Evolutionary conservation across 2,888 invertebrate genomes (phyloP).

Genomic region (Agonopterix alstromeriana): DNA sequence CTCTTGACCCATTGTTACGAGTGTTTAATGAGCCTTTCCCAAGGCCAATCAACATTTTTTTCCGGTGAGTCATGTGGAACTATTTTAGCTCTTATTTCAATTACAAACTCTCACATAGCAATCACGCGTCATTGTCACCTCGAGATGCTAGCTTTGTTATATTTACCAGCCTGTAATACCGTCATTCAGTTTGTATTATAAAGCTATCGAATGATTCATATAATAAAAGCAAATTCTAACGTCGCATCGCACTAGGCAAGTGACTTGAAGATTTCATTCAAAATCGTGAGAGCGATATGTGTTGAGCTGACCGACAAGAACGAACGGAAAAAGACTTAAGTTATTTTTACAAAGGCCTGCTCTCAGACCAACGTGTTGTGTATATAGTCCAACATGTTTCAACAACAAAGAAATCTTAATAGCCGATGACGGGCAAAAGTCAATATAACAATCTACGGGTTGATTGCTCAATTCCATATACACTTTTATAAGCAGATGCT

Average conservation of each 20-base stretch:
- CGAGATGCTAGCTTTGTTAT: constrained; percentile 51
- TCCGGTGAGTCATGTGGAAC: constrained; percentile 50
- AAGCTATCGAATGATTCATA: constrained; percentile 64
- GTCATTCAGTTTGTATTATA: constrained; percentile 60
- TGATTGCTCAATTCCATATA: constrained; percentile 68
- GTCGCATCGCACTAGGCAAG: constrained; percentile 49
- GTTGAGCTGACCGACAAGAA: constrained; percentile 45
- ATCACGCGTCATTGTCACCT: constrained; percentile 72
- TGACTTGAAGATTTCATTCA: constrained; percentile 72
- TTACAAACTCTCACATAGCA: constrained; percentile 63
- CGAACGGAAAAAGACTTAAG: constrained; percentile 46
- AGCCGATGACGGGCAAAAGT: constrained; percentile 73
- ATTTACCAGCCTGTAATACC: constrained; percentile 48
- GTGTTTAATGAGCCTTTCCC: constrained; percentile 16
- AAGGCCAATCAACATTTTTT: constrained; percentile 57
- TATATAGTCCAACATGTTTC: constrained; percentile 76
- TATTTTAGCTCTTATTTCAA: constrained; percentile 58
- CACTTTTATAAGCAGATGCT: constrained; percentile 27
- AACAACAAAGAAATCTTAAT: constrained; percentile 75
- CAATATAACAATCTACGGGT: constrained; percentile 68
- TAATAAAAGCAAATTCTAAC: constrained; percentile 70
- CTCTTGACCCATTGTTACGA: not conserved
- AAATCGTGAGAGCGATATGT: constrained; percentile 64
- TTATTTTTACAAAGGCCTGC: constrained; percentile 60
- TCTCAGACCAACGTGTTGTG: constrained; percentile 68